Conservation (phyloP, 2,888 invertebrate species). For the Endomychus coccineus region DNA sequence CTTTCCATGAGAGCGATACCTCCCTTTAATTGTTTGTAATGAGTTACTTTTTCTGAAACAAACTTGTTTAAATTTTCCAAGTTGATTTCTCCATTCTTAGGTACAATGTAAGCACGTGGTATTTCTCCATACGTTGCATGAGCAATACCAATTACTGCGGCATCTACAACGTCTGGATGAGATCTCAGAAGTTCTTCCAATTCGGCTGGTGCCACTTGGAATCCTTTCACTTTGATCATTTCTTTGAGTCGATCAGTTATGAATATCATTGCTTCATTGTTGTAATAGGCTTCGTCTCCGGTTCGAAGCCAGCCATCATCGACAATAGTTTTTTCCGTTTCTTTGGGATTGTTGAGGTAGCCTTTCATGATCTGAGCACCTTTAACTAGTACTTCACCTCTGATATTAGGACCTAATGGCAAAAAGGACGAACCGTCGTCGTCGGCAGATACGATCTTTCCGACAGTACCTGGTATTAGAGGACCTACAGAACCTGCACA, state of each 20-base stretch:
- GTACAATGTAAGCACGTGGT: conserved; percentile 62
- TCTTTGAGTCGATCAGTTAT: conserved; percentile 70
- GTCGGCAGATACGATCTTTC: conserved; percentile 54
- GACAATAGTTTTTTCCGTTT: conserved; percentile 57
- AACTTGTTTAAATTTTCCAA: conserved; percentile 50
- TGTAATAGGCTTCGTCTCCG: conserved; percentile 59
- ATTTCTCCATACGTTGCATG: conserved; percentile 59
- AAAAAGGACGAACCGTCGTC: conserved; percentile 36
- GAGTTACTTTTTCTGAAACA: conserved; percentile 59
- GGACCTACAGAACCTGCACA: conserved; percentile 46
- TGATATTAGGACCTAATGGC: conserved; percentile 52
- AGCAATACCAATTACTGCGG: conserved; percentile 64
- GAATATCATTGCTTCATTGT: conserved; percentile 55
- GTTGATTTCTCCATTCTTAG: conserved; percentile 43
- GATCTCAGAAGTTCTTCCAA: conserved; percentile 50
- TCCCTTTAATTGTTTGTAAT: conserved; percentile 64
- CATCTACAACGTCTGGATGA: conserved; percentile 65
- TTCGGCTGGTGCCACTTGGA: conserved; percentile 42
- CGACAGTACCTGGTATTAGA: conserved; percentile 52
- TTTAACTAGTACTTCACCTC: conserved; percentile 62
- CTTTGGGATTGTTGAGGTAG: conserved; percentile 62
- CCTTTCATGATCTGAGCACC: conserved; percentile 76
- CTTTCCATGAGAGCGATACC: conserved; percentile 58
- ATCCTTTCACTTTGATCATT: conserved; percentile 63
- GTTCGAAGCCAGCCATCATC: conserved; percentile 67